These are phyloP conservation scores for Trichopria drosophilae DNA, from an alignment of 2,888 invertebrate species.

Conservation along the genomic window DNA sequence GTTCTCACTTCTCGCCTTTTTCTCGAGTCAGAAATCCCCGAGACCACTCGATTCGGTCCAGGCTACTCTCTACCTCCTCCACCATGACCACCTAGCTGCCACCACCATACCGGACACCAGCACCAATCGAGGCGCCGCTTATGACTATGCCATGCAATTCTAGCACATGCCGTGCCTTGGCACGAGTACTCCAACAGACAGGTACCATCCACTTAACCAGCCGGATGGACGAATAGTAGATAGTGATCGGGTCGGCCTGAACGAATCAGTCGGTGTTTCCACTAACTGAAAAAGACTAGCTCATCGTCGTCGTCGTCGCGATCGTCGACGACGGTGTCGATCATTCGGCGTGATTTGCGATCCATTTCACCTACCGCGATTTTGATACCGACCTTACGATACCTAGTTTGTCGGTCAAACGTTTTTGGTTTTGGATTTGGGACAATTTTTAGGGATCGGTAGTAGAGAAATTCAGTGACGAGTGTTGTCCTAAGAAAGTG, in stretches of 20 bases:
- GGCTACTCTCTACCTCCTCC: constrained; percentile 23
- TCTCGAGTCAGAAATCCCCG: not conserved
- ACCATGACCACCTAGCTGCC: constrained; percentile 31
- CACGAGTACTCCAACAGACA: constrained; percentile 52
- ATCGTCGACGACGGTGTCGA: constrained; percentile 21
- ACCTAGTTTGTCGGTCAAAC: no score
- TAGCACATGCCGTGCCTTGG: constrained; percentile 50
- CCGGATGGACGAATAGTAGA: constrained; percentile 53
- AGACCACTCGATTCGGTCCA: no score
- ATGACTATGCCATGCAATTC: constrained; percentile 53
- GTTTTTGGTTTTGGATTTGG: no score
- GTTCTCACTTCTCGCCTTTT: not conserved
- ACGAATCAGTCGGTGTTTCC: constrained; percentile 28
- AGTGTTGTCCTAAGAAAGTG: no score
- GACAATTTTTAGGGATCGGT: no score
- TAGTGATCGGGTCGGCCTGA: constrained; percentile 39
- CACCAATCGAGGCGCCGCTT: constrained; percentile 44
- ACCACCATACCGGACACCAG: constrained; percentile 19
- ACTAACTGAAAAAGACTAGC: constrained; percentile 33
- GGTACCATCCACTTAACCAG: constrained; percentile 56
- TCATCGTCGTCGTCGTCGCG: constrained; percentile 24
- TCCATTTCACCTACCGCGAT: not conserved
- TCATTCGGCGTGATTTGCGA: constrained; percentile 15
- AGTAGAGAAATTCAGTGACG: no score
- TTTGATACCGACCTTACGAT: no score